Evolutionary conservation across 2,797 vertebrate species (phyloP).

Genomic region (Acanthiza pusilla): DNA sequence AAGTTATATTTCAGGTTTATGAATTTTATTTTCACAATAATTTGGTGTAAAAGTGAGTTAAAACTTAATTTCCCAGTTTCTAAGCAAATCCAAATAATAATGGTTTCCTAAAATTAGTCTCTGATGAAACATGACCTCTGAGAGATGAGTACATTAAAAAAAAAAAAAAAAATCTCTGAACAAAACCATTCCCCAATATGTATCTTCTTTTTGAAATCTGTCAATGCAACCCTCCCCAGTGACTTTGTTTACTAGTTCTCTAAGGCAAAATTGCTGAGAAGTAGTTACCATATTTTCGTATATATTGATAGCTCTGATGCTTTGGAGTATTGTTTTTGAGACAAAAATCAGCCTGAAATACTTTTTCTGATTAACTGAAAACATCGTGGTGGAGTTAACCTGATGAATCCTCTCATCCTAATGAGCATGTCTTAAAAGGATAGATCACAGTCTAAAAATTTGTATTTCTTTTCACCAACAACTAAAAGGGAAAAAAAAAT

Average conservation of each 20-base stretch:
- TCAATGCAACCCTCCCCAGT: background rate
- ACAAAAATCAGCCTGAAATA: background rate
- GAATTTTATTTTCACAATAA: background rate
- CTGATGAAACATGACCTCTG: background rate
- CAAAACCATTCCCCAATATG: background rate
- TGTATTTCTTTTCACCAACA: background rate
- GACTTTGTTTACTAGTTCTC: background rate
- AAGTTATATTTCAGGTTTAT: background rate
- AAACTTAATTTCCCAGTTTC: background rate
- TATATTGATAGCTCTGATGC: background rate
- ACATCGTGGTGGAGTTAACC: background rate
- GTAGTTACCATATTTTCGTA: background rate
- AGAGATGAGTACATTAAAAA: background rate
- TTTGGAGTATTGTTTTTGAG: background rate
- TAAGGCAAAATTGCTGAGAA: background rate
- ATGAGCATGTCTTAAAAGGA: background rate
- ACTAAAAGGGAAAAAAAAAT: background rate
- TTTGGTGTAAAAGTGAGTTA: background rate
- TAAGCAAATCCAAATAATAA: background rate
- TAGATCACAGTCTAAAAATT: background rate
- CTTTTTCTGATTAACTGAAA: background rate
- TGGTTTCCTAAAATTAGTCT: background rate
- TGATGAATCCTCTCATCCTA: background rate
- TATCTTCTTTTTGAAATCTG: background rate
- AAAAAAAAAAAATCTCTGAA: background rate